Evolutionary conservation across 2,888 invertebrate genomes (phyloP), one percentile per base, ranked within the genome.

Genomic region (Eupeodes luniger): DNA sequence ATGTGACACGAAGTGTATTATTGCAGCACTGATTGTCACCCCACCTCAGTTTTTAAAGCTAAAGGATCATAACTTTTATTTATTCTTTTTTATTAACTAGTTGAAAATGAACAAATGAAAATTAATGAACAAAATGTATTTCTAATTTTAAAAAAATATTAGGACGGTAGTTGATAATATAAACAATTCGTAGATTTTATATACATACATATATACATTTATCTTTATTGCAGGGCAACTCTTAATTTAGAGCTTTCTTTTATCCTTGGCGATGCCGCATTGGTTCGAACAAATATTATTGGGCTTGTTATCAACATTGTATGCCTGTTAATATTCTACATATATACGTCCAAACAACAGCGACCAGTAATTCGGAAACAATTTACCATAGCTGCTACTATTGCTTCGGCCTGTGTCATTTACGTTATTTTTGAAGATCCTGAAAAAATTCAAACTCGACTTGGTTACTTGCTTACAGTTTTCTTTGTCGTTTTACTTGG

Each of bases 161-260:
- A 40, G 40, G 40, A 40, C 4, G 6, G 6, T 36, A 19, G 19
- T 19, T 19, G 19, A 19, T 19, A 40, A 4, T 40, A 40, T 5
- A 7, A 40, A 40, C 40, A 40, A 4, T 40, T 7, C 40, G 10
- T 11, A 4, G 11, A 12, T 47, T 47, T 10, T 10, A 49, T 49
- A 14, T 14, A 14, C 5, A n/a, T n/a, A 51, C 5, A 14, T 4
- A 51, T 27, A 51, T 5, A 6, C 10, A 36, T 67, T 51, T 55
- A 12, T 16, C 40, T 16, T 53, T 55, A n/a, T 80, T 64, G 14
- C 88, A 98, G 98, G 94, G 95, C 96, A 77, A 92, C 96, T 61
- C 94, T 98, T 82, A 96, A 96, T 94, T 94, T 98, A 85, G 96
- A 96, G 91, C 97, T 96, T 93, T 97, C 96, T 19, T 93, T 95